Evolutionary conservation across 2,797 vertebrate species (phyloP), one percentile per base, ranked within the genome.

Genomic region (Merluccius polli): DNA sequence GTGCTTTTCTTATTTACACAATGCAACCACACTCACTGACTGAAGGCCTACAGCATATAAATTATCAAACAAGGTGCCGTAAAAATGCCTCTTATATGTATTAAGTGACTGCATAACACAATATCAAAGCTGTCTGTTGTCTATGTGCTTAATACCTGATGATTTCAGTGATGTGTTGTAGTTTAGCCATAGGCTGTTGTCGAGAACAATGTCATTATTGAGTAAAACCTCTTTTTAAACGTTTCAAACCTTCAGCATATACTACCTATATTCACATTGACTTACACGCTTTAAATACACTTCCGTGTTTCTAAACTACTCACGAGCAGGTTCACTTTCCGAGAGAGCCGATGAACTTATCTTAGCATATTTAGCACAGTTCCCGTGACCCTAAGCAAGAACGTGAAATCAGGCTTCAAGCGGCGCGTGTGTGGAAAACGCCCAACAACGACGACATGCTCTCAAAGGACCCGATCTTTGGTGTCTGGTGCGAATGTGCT

Each of bases 21-120:
- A 72, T 41, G 77, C 74, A 76, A 41, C 10, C 67, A 80, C 77
- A 75, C 71, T 65, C 75, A 75, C 71, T 69, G 38, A 73, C 77
- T n/a, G n/a, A 81, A 84, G 82, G 81, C 76, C 70, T 75, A 63
- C 44, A 77, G 76, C 78, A 52, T 71, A 48, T 52, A 85, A 74
- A 88, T 24, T 29, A 32, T 65, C 33, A 89, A 74, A 76, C 84
- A 79, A 85, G 48, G 35, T 79, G 85, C 74, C 76, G 73, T 79
- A 78, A 82, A n/a, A 81, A 78, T 10, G 24, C 27, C 27, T 29
- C n/a, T 29, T 15, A 67, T 27, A 13, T 24, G 11, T 27, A 67
- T 29, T 29, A 13, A 67, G 24, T 29, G 63, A 24, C 63, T 69
- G 31, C 67, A 68, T 68, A 2, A 68, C 65, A 69, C 31, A 21